phyloP scores from a whole-genome alignment of 2,888 invertebrate genomes.

The Iphiclides podalirius region DNA sequence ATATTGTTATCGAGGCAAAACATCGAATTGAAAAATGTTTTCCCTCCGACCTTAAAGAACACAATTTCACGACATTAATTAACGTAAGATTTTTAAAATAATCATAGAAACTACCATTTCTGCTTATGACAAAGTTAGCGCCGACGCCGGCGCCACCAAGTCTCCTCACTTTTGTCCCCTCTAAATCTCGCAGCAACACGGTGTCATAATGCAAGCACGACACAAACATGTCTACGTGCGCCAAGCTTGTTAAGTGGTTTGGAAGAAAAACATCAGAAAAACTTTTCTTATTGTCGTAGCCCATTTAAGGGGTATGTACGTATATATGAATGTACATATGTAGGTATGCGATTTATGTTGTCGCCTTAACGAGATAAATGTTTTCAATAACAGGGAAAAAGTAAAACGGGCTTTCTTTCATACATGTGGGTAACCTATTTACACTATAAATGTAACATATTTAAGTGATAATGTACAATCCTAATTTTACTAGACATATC shows the following conservation, averaged over 20 bases:
- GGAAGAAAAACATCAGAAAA: slow-evolving; percentile 80
- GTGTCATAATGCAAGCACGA: slow-evolving; percentile 79
- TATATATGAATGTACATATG: slow-evolving; percentile 51
- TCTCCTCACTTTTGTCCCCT: slow-evolving; percentile 75
- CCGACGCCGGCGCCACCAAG: slow-evolving; percentile 61
- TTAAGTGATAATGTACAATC: too few species aligned
- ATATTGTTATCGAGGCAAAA: too few species aligned
- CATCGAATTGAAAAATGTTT: too few species aligned
- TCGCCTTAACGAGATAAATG: slow-evolving; percentile 38
- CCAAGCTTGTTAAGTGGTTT: slow-evolving; percentile 80
- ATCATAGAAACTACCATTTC: too few species aligned
- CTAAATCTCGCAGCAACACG: slow-evolving; percentile 77
- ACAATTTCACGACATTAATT: too few species aligned
- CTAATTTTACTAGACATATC: too few species aligned
- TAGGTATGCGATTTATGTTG: slow-evolving; percentile 46
- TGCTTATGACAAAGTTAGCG: slow-evolving; percentile 57
- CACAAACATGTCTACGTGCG: slow-evolving; percentile 79
- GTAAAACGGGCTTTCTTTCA: slow-evolving; percentile 5
- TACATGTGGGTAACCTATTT: slow-evolving; percentile 1
- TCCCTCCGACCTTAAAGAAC: too few species aligned
- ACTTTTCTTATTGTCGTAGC: slow-evolving; percentile 74
- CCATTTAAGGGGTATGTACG: slow-evolving; percentile 64
- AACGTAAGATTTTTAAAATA: too few species aligned
- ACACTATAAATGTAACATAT: background rate
- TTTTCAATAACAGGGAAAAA: slow-evolving; percentile 24